phyloP scores from a whole-genome alignment of 2,797 vertebrate genomes.

The Alcedo atthis region DNA sequence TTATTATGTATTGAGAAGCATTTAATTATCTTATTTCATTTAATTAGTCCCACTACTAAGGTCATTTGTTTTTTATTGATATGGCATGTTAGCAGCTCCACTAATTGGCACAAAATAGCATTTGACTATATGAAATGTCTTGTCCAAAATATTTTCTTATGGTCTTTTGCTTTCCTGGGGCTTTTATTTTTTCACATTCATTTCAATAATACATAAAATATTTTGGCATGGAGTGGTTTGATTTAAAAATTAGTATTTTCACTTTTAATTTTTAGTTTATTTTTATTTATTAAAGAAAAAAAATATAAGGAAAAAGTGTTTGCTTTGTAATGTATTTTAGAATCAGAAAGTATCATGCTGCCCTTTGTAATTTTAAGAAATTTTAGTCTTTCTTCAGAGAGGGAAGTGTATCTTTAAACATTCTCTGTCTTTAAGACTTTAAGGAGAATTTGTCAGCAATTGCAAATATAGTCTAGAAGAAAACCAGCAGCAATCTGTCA shows the following conservation, averaged over 20 bases:
- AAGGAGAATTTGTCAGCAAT: neutral
- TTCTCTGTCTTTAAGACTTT: neutral
- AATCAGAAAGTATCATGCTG: neutral
- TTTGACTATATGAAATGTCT: slow-evolving; percentile 31
- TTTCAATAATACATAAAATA: neutral
- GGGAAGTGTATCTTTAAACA: neutral
- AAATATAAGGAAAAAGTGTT: neutral
- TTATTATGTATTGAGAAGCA: slow-evolving; percentile 75
- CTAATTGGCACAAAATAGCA: slow-evolving; percentile 74
- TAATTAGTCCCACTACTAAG: slow-evolving; percentile 76
- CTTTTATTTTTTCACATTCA: neutral
- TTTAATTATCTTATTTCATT: slow-evolving; percentile 78
- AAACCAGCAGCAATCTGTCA: neutral
- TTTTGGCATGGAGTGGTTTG: neutral
- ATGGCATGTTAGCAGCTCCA: slow-evolving; percentile 58
- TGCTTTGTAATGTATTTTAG: neutral
- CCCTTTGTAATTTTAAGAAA: neutral
- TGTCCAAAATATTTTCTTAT: neutral
- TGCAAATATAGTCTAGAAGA: neutral
- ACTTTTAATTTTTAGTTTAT: neutral
- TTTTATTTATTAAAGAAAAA: neutral
- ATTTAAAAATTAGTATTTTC: slow-evolving; percentile 2
- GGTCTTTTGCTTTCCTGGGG: neutral
- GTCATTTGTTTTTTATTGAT: slow-evolving; percentile 77
- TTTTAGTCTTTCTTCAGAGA: neutral